Evolutionary conservation across 2,113 vertebrate species (phyloP), one percentile per base, ranked within the genome.

Genomic region (Bagarius yarrelli): DNA sequence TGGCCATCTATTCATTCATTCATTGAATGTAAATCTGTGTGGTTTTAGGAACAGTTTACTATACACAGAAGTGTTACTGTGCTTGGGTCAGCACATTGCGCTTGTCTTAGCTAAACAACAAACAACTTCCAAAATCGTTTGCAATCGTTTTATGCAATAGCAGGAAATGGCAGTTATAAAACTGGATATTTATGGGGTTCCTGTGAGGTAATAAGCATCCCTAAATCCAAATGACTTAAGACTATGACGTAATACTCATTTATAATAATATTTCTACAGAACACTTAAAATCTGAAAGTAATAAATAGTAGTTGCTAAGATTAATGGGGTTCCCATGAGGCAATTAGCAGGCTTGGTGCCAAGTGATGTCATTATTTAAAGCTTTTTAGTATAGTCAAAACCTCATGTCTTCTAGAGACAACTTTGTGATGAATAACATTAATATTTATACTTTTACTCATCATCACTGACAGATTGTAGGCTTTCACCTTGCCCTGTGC

Each of bases 301-400:
- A 40, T 21, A 67, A 55, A 40, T 55, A 69, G 53, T 8, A 44
- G 50, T 36, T 71, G 19, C 40, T 50, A 44, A 66, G 32, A 56
- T 81, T 76, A 47, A 67, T 50, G 40, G 52, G 64, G 56, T 82
- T 30, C 55, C 27, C 16, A 61, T 70, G 36, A 70, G 64, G 69
- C 53, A 69, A 34, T 18, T 27, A 59, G 32, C 36, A 59, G 72
- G 47, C 47, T 19, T 23, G 18, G 8, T 52, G 63, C 40, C 63
- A 77, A 18, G 14, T 50, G 73, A 53, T n/a, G 8, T 67, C 34
- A 82, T 76, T 55, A 66, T 75, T 81, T 75, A 74, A 47, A 73
- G 3, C 12, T 52, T 56, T 66, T 76, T 34, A 32, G 36, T 69
- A 69, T 69, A 59, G 53, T 76, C 61, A 56, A 44, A 75, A 61